Conservation (phyloP, 2,113 vertebrate genomes). For the rabbit (Oryctolagus cuniculus) region mOryCun1.1 NC_091435.1:7564501-7565000, state of each 20-base stretch:
- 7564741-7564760: neutral
- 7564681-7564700: neutral
- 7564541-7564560: neutral
- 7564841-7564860: constrained; percentile 5
- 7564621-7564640: neutral
- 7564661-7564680: neutral
- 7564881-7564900: constrained; percentile 62
- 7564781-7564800: neutral
- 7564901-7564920: constrained; percentile 51
- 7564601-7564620: neutral
- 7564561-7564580: neutral
- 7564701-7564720: neutral
- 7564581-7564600: neutral
- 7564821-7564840: constrained; percentile 46
- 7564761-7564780: neutral
- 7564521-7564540: neutral
- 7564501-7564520: neutral
- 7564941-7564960: constrained; percentile 42
- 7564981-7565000: neutral
- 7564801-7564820: constrained; percentile 47
- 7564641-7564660: neutral
- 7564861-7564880: constrained; percentile 33
- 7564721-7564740: neutral
- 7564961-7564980: neutral
- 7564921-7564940: constrained; percentile 26